Base-by-base conservation (phyloP, 2,113 vertebrate species). In the Crotalus viridis region DNA sequence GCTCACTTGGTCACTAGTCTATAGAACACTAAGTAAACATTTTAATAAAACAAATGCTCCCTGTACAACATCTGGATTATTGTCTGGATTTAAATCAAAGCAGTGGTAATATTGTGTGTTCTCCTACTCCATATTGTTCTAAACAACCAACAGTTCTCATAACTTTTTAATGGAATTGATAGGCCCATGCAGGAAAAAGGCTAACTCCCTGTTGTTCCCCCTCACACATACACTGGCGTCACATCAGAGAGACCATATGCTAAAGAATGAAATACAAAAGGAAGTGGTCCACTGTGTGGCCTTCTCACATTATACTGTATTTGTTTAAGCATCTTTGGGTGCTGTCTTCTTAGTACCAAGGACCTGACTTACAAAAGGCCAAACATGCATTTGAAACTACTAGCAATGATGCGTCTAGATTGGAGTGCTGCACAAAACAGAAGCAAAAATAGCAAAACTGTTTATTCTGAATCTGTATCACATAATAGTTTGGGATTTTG, bases 1-100 rank as follows among this genome's bases (percentile, higher is more conserved):
- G 98, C 98, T 91, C 99, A 99, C 94, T 98, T 99, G 97, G 98
- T 99, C 98, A 99, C 99, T 96, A 99, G 99, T 97, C 98, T 99
- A 99, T 99, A 99, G 98, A 99, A 96, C 96, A 94, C 90, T 93
- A 95, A 94, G 92, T 92, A 94, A 95, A 96, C 95, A 93, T 94
- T 92, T 52, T 93, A 95, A 94, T 94, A 92, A 94, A 92, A 93
- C 94, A 91, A 54, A 90, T 52, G 74, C 93, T 94, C 95, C 94
- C 95, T 46, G 15, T 64, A 24, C 90, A 95, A 96, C 0, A 90
- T 95, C 94, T 90, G 94, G 96, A 97, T 96, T 97, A 97, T 97
- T 96, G 96, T 98, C 97, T 97, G 94, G 97, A 98, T 98, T 97
- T 95, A 96, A 98, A 94, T 95, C 64, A 97, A 97, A 98, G 96